Conservation (phyloP, 2,888 invertebrate species). For the Pristionchus mayeri region DNA sequence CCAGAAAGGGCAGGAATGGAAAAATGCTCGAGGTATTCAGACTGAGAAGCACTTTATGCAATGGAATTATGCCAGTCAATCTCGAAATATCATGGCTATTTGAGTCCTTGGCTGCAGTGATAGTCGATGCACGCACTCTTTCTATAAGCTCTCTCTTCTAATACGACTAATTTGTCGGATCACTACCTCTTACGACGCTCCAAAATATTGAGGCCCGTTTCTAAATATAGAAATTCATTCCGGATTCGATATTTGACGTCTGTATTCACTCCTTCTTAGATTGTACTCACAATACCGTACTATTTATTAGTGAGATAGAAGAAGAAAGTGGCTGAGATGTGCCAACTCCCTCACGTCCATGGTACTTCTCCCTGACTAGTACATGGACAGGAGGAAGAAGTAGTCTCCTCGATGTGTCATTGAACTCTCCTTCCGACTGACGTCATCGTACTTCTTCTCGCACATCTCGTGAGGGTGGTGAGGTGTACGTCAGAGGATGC, state of each 20-base stretch:
- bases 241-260: background rate
- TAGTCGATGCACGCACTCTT: background rate
- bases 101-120: background rate
- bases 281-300: background rate
- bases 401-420: background rate
- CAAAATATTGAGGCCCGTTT: constrained; percentile 3
- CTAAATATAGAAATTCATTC: background rate
- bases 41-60: constrained; percentile 6
- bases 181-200: background rate
- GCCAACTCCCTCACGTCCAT: background rate
- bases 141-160: background rate
- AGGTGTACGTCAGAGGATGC: background rate
- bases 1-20: background rate
- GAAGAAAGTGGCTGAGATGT: background rate
- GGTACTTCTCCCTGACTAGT: background rate
- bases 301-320: background rate
- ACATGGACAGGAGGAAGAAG: background rate
- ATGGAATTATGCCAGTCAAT: background rate
- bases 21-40: background rate
- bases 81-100: constrained; percentile 10
- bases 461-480: background rate
- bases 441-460: background rate
- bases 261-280: background rate
- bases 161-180: background rate
- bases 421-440: background rate